A percentile compares a stretch with the other conserved stretches of the same genome.
These are phyloP conservation scores for Oreochromis spilurus DNA, from an alignment of 2,113 vertebrate genomes.

Conservation along the genomic window DNA sequence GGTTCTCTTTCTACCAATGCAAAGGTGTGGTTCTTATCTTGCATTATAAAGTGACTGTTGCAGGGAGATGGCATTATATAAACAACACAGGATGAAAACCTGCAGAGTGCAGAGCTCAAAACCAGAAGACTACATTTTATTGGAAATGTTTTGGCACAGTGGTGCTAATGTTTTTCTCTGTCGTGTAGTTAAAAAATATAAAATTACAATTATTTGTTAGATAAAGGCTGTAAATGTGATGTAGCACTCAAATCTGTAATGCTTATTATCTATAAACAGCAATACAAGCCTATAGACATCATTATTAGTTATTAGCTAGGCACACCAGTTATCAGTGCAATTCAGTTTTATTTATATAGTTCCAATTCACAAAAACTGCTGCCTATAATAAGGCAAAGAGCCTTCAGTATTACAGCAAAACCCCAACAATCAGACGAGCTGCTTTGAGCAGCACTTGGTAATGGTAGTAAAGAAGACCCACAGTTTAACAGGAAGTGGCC, in stretches of 20 bases:
- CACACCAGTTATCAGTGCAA: background rate
- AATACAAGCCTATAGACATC: background rate
- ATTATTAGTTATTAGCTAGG: background rate
- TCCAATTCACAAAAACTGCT: background rate
- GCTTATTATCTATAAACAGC: background rate
- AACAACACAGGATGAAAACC: background rate
- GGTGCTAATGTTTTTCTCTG: background rate
- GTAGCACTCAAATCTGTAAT: background rate
- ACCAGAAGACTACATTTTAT: background rate
- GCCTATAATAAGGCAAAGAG: background rate
- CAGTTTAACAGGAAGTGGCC: background rate
- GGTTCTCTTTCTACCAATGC: background rate
- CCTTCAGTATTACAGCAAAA: background rate
- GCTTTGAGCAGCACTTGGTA: background rate
- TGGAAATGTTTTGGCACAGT: background rate
- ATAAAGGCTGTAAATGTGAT: background rate
- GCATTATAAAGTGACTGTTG: accelerated
- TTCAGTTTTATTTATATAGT: background rate
- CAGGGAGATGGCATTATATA: background rate
- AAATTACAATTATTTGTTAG: background rate
- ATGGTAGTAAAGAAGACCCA: background rate
- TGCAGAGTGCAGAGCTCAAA: background rate
- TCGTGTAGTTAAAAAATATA: background rate
- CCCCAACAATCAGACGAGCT: background rate
- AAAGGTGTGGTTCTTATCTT: background rate